phyloP scores from a whole-genome alignment of 1,140 invertebrate genomes.

The Lucilia sericata region DNA sequence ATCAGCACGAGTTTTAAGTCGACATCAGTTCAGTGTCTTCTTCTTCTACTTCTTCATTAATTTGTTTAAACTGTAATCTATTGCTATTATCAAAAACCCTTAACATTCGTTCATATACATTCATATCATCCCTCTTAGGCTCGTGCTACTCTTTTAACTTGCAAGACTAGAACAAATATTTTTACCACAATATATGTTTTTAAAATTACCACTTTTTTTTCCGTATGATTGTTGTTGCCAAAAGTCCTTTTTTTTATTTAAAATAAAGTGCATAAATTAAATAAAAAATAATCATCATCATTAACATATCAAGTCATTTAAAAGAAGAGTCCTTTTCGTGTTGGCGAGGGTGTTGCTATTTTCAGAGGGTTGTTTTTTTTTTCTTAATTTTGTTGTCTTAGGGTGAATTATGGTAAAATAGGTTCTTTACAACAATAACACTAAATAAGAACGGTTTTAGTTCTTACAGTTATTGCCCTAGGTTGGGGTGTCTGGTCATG shows the following conservation, averaged over 20 bases:
- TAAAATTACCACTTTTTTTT: not conserved
- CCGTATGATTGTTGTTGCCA: not conserved
- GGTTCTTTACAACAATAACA: not conserved
- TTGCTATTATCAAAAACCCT: not conserved
- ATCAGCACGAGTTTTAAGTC: conserved; percentile 9
- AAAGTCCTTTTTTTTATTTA: not conserved
- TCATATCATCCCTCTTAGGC: not conserved
- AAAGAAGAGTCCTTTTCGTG: not conserved
- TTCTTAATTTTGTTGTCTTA: too few species aligned
- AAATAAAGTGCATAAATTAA: conserved; percentile 46
- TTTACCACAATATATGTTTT: not conserved
- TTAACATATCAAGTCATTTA: conserved; percentile 50
- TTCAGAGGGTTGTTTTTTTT: conserved; percentile 33
- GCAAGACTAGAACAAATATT: not conserved
- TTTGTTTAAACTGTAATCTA: conserved; percentile 28
- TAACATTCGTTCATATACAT: not conserved
- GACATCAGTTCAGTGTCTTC: not conserved
- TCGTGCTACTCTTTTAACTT: not conserved
- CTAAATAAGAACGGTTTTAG: not conserved
- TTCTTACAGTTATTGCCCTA: conserved; percentile 36
- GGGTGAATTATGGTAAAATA: not conserved
- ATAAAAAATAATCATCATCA: conserved; percentile 45
- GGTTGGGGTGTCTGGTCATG: not conserved
- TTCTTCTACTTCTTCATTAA: conserved; percentile 1
- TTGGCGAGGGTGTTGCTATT: not conserved